Conservation (phyloP, 2,113 vertebrate species). For the Gambusia holbrooki region DNA sequence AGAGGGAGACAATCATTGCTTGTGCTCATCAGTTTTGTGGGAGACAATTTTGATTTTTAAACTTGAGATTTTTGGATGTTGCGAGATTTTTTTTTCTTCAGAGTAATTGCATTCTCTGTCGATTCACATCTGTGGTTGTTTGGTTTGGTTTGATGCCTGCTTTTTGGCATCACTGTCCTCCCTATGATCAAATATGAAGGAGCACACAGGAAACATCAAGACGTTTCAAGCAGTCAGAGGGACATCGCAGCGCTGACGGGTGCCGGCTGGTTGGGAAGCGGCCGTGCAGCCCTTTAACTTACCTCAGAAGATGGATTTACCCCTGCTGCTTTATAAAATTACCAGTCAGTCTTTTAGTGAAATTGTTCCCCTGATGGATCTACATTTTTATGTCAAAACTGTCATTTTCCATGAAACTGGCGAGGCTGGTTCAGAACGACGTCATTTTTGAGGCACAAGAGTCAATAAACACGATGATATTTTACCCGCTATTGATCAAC, state of each 20-base stretch:
- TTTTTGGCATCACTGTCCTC: background rate
- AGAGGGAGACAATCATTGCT: background rate
- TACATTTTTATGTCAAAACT: slow-evolving; percentile 68
- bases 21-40: background rate
- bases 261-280: slow-evolving; percentile 23
- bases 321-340: slow-evolving; percentile 59
- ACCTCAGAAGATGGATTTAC: slow-evolving; percentile 78
- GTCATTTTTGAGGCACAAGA: slow-evolving; percentile 25
- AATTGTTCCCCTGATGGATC: slow-evolving; percentile 75
- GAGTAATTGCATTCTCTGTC: background rate
- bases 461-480: slow-evolving; percentile 59
- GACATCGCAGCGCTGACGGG: slow-evolving; percentile 27
- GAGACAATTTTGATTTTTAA: background rate
- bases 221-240: slow-evolving; percentile 11
- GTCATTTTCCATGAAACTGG: slow-evolving; percentile 64
- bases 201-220: slow-evolving; percentile 22
- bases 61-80: background rate
- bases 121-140: background rate
- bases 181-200: background rate
- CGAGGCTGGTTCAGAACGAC: slow-evolving; percentile 32
- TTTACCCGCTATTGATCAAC: slow-evolving; percentile 57
- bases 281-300: slow-evolving; percentile 56
- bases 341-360: slow-evolving; percentile 71
- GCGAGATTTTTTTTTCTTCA: background rate
- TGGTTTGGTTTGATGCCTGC: background rate